Evolutionary conservation across 2,888 invertebrate genomes (phyloP), one percentile per base, ranked within the genome.

Genomic region (Patella caerulea): DNA sequence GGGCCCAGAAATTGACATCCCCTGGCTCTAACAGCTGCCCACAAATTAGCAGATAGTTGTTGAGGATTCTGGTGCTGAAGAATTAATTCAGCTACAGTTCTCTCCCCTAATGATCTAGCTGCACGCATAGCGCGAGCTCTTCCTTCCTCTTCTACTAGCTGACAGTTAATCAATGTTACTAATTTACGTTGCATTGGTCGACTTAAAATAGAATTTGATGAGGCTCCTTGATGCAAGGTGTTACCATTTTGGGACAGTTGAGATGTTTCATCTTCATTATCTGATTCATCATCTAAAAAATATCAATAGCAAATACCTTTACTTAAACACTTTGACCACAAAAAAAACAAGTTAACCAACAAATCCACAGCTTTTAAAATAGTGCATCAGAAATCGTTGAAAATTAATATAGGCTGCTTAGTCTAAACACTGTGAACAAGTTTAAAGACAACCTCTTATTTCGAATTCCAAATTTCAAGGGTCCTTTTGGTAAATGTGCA

Each of bases 1-100:
- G 98, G 98, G 11, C 99, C 99, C 54, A 99, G 94, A 93, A 99
- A 99, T 93, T 99, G 99, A 90, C 99, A 99, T 74, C 99, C 99
- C 78, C 98, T 94, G 0, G 97, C 96, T 72, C 99, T 93, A 14
- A 99, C 98, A 52, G 98, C 98, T 70, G 98, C 97, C 99, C 99
- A 99, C 71, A 99, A 93, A 92, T 98, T 97, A 11, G 98, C 96
- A 79, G 95, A 95, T 71, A 98, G 93, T 91, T 98, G 98, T 90
- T 98, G 97, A 0, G 97, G 97, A 93, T 98, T 98, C 93, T 99
- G 98, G 91, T 98, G 97, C 88, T 97, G 96, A 71, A 98, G 92
- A 87, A 98, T 96, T 53, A 99, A 93, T 92, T 98, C 98, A 0
- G 97, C 97, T 78, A 98, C 97, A 0, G 97, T 96, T 73, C 98